Evolutionary conservation across 2,888 invertebrate genomes (phyloP).

Genomic region (Gari tellinella): DNA sequence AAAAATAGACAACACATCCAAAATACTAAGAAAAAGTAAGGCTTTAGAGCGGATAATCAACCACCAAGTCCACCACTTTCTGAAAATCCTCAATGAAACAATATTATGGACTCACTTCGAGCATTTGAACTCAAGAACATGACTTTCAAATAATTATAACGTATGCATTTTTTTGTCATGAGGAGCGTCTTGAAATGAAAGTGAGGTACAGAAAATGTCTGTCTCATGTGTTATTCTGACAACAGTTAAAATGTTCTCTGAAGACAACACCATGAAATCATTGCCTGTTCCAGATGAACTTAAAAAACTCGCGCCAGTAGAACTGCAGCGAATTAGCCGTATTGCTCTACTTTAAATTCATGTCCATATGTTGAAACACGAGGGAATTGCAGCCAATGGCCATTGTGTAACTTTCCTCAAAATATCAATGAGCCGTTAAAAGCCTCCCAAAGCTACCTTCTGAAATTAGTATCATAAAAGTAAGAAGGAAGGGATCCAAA

Average conservation of each 20-base stretch:
- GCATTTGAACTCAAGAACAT: slow-evolving; percentile 36
- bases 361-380: slow-evolving; percentile 45
- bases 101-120: too few species aligned
- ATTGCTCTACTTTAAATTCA: slow-evolving; percentile 21
- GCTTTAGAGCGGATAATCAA: background rate
- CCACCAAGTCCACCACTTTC: slow-evolving; percentile 13
- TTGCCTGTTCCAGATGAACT: slow-evolving; percentile 31
- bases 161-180: slow-evolving; percentile 34
- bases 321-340: slow-evolving; percentile 38
- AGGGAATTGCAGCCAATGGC: slow-evolving; percentile 46
- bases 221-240: slow-evolving; percentile 26
- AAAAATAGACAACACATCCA: background rate
- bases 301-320: slow-evolving; percentile 30
- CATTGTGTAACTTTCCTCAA: slow-evolving; percentile 57
- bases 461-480: slow-evolving; percentile 37
- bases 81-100: slow-evolving; percentile 9
- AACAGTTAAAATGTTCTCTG: slow-evolving; percentile 46
- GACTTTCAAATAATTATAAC: slow-evolving; percentile 33
- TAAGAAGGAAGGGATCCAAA: slow-evolving; percentile 32
- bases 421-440: slow-evolving; percentile 46
- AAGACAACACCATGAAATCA: slow-evolving; percentile 49
- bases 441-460: slow-evolving; percentile 25
- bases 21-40: slow-evolving; percentile 5
- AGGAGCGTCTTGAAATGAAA: slow-evolving; percentile 38
- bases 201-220: slow-evolving; percentile 20